phyloP scores from a whole-genome alignment of 2,888 invertebrate genomes.

The Craniophora ligustri region DNA sequence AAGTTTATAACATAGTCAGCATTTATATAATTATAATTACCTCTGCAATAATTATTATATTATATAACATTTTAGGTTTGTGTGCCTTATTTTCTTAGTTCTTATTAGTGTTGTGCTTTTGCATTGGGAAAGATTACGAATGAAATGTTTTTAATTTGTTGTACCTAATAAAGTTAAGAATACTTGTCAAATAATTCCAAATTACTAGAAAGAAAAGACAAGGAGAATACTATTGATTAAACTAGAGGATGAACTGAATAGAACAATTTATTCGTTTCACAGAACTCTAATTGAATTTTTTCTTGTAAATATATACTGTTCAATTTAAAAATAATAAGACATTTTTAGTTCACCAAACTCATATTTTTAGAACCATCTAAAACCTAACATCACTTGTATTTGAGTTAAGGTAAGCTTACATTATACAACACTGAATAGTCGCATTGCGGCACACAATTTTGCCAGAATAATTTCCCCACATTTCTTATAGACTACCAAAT shows the following conservation, averaged over 20 bases:
- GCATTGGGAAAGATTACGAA: constrained; percentile 37
- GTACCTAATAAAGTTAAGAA: too few relatives aligned
- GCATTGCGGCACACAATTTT: constrained; percentile 15
- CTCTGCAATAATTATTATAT: constrained; percentile 33
- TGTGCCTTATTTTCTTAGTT: constrained; percentile 77
- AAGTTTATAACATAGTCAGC: constrained; percentile 22
- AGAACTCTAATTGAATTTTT: neutral
- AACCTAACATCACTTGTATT: neutral
- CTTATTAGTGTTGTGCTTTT: constrained; percentile 48
- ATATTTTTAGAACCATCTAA: neutral
- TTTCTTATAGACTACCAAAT: constrained; percentile 3
- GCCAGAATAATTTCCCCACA: constrained; percentile 5
- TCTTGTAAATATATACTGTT: too few relatives aligned
- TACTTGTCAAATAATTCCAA: too few relatives aligned
- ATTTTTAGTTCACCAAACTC: too few relatives aligned
- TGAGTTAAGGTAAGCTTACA: constrained; percentile 12
- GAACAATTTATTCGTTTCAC: neutral
- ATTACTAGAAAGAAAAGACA: neutral
- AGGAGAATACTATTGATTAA: neutral
- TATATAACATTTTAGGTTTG: constrained; percentile 58
- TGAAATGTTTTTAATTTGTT: neutral
- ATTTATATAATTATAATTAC: constrained; percentile 18
- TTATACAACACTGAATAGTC: neutral
- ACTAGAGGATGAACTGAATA: neutral
- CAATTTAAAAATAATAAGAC: too few relatives aligned